Evolutionary conservation across 1,140 invertebrate genomes (phyloP).

Genomic region (Steinernema feltiae): DNA sequence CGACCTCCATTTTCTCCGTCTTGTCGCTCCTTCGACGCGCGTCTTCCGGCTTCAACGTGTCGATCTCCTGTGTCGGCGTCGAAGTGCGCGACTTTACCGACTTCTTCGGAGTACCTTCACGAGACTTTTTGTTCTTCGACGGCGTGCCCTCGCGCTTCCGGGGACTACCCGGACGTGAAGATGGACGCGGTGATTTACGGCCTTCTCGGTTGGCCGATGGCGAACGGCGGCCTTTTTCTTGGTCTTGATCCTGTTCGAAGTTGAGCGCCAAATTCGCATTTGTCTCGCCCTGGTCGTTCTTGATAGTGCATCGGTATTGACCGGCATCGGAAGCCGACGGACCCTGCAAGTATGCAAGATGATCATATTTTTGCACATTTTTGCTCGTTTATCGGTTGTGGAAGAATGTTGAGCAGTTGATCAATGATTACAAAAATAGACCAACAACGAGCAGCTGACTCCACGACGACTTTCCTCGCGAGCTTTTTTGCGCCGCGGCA

Average conservation of each 20-base stretch:
- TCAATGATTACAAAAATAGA: slow-evolving; percentile 12
- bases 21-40: slow-evolving; percentile 14
- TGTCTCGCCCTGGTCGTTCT: slow-evolving; percentile 86
- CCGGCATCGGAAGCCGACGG: slow-evolving; percentile 89
- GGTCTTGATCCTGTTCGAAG: slow-evolving; percentile 75
- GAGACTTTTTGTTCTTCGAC: slow-evolving; percentile 43
- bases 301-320: slow-evolving; percentile 94
- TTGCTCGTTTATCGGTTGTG: too few relatives aligned
- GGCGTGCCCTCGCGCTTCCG: slow-evolving; percentile 46
- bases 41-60: slow-evolving; percentile 23
- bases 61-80: slow-evolving; percentile 48
- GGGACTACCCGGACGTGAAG: slow-evolving; percentile 48
- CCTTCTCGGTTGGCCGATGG: slow-evolving; percentile 22
- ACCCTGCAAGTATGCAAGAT: slow-evolving; percentile 68
- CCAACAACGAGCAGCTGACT: background rate
- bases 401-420: background rate
- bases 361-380: too few relatives aligned
- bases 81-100: slow-evolving; percentile 47
- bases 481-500: slow-evolving; percentile 8
- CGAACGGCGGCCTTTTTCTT: slow-evolving; percentile 5
- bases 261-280: slow-evolving; percentile 93
- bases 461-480: background rate
- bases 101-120: slow-evolving; percentile 55
- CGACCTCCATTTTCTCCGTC: slow-evolving; percentile 38
- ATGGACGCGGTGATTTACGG: slow-evolving; percentile 31